Evolutionary conservation across 1,140 invertebrate species (phyloP), one percentile per base, ranked within the genome.

Genomic region (Euura lappo): DNA sequence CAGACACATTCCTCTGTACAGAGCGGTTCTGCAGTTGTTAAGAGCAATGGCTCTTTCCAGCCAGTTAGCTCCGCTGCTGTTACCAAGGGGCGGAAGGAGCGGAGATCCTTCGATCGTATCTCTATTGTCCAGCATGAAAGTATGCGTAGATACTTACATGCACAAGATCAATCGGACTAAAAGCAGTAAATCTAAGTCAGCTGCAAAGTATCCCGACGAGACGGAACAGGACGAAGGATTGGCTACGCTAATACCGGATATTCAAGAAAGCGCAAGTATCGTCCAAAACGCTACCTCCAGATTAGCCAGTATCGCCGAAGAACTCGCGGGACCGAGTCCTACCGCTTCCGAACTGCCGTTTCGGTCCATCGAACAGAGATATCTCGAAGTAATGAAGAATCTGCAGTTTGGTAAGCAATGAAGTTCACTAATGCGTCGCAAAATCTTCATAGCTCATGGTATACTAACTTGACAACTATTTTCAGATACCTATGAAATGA

Each of bases 401-500:
- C 88, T 96, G 70, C 96, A 97, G 87, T 98, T 98, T 86, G 94
- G 94, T 95, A 84, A 88, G 91, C 82, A 28, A 28, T 28, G 1
- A 28, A 42, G 44, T 5, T 60, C 51, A 60, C 13, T 60, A n/a
- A 8, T 72, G 45, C n/a, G 5, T 28, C 28, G 1, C 0, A 4
- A 45, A 47, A 65, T 46, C 28, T 28, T n/a, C 13, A 68, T 7
- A 11, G 65, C n/a, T 10, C 45, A n/a, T 44, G 6, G 3, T 28
- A 43, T 71, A n/a, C 11, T 60, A 3, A 11, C 42, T 5, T 66
- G 28, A 2, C 11, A 5, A 42, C 13, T 79, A 60, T 72, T 86
- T 87, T 13, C 83, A 96, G 96, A 96, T 85, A 96, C 95, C 5
- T 97, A 92, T 83, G 95, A 98, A 84, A 97, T 98, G 94, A 94